A percentile compares a stretch with the other conserved stretches of the same genome.
Evolutionary conservation across 2,888 invertebrate species (phyloP).

Genomic region (Sphaerophoria rueppellii): DNA sequence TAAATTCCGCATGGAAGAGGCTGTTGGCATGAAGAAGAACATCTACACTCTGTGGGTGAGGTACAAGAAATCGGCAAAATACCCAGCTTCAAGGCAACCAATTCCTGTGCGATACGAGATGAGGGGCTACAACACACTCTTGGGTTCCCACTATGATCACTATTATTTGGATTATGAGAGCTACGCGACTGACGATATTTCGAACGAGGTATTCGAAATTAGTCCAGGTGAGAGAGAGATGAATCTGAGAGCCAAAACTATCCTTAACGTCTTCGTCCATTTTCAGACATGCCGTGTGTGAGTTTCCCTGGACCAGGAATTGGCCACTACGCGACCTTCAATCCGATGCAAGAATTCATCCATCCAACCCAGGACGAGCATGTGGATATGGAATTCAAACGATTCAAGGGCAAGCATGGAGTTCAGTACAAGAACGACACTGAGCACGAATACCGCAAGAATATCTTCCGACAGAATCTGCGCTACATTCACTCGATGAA

Average conservation of each 20-base stretch:
- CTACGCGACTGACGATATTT: slow-evolving; percentile 86
- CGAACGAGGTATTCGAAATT: slow-evolving; percentile 87
- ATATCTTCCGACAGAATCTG: slow-evolving; percentile 93
- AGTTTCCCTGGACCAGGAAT: slow-evolving; percentile 96
- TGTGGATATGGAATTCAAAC: slow-evolving; percentile 87
- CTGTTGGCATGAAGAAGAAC: slow-evolving; percentile 90
- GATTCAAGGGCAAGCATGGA: slow-evolving; percentile 88
- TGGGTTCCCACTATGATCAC: slow-evolving; percentile 98
- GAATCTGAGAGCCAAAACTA: no score
- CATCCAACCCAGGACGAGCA: slow-evolving; percentile 89
- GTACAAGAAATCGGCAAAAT: slow-evolving; percentile 85
- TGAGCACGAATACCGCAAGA: slow-evolving; percentile 88
- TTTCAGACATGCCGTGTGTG: slow-evolving; percentile 86
- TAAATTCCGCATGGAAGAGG: slow-evolving; percentile 89
- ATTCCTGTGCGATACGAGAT: slow-evolving; percentile 94
- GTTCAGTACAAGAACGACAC: slow-evolving; percentile 86
- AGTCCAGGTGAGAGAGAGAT: slow-evolving; percentile 83
- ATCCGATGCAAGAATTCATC: slow-evolving; percentile 96
- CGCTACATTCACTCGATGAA: slow-evolving; percentile 92
- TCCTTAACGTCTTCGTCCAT: not conserved
- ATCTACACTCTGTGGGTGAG: slow-evolving; percentile 95
- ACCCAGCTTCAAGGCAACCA: slow-evolving; percentile 83
- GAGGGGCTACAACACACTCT: slow-evolving; percentile 94
- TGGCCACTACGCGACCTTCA: slow-evolving; percentile 90
- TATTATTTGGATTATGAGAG: slow-evolving; percentile 92